Evolutionary conservation across 2,888 invertebrate genomes (phyloP), one percentile per base, ranked within the genome.

Genomic region (Drosophila anomelani): DNA sequence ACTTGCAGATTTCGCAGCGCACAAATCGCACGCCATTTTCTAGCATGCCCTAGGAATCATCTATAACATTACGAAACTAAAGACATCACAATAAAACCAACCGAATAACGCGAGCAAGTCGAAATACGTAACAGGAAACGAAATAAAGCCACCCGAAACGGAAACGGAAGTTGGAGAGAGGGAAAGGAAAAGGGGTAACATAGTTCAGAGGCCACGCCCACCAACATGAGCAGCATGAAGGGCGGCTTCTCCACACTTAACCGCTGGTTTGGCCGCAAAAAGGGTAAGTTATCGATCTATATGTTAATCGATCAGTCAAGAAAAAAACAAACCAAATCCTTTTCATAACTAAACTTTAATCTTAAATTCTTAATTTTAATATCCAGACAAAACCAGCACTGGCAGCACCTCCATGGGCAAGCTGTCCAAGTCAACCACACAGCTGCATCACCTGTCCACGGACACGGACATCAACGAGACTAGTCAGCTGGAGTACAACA

Each of bases 401-500:
- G 59, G 60, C 51, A 74, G 79, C 43, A 75, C 83, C 70, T 80
- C 88, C 59, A 91, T 88, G 74, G 91, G 90, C 69, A 92, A 92
- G 67, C 72, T 92, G 51, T 92, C 92, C 44, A 91, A 91, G 78
- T 91, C 92, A 62, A 87, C 88, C 59, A 90, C 91, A 76, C 88
- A 85, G 56, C 73, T 85, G 54, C 84, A 85, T 53, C 92, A 92
- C 69, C 55, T 92, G 75, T 81, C 86, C 71, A 86, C 91, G 38
- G 85, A 91, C 60, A 90, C 91, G 72, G 80, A 88, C 69, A 90
- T 90, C 60, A 91, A 91, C 74, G 90, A 91, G 88, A 89, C 92
- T 92, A 92, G 92, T 92, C 93, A 92, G 82, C 86, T 92, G 89
- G 92, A 92, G 78, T 92, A 92, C 72, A 92, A 92, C 79, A 91